These are phyloP conservation scores for Mobula hypostoma DNA, from an alignment of 2,113 vertebrate genomes.

Conservation along the genomic window DNA sequence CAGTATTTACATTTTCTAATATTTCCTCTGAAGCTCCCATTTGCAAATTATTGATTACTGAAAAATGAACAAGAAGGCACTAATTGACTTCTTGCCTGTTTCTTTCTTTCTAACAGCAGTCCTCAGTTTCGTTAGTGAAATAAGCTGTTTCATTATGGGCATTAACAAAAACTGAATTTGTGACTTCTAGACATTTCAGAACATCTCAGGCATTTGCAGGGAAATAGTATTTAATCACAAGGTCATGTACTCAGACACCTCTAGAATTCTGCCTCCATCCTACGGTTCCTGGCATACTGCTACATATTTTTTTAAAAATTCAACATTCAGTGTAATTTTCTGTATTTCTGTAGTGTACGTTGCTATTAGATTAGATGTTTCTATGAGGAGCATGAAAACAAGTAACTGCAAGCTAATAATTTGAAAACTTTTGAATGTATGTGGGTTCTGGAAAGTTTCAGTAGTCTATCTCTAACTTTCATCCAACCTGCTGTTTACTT, in stretches of 20 bases:
- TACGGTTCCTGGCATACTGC: background rate
- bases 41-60: background rate
- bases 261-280: no score
- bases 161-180: background rate
- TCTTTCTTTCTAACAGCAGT: background rate
- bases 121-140: background rate
- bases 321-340: background rate
- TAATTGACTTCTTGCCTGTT: background rate
- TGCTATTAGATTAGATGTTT: background rate
- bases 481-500: background rate
- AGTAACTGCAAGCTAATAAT: background rate
- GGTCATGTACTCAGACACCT: no score
- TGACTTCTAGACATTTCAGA: background rate
- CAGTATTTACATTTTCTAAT: no score
- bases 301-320: background rate
- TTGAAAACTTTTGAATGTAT: background rate
- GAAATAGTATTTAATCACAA: background rate
- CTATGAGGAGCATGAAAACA: background rate
- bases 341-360: background rate
- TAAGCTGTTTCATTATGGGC: background rate
- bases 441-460: background rate
- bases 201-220: background rate
- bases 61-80: background rate
- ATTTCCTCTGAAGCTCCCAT: background rate
- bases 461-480: background rate